Evolutionary conservation across 2,113 vertebrate genomes (phyloP).

Genomic region (Bos javanicus): DNA sequence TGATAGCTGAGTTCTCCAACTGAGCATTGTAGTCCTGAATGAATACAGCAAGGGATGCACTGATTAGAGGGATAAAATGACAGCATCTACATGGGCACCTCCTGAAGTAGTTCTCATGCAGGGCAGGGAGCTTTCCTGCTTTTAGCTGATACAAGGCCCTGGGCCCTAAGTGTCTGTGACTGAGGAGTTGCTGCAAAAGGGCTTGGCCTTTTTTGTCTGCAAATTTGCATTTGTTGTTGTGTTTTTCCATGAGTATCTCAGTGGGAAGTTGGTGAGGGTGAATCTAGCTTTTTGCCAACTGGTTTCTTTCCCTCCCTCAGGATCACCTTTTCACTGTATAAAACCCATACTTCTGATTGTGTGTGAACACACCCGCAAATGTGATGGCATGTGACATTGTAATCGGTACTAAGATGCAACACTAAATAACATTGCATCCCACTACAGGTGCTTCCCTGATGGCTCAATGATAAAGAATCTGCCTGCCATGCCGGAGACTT

Average conservation of each 20-base stretch:
- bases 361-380: too few relatives aligned
- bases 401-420: neutral
- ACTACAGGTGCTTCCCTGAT: neutral
- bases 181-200: neutral
- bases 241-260: neutral
- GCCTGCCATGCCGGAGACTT: rapidly evolving
- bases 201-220: neutral
- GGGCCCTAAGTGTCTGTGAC: neutral
- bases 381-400: neutral
- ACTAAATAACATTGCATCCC: neutral
- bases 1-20: neutral
- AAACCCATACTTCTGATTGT: neutral
- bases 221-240: neutral
- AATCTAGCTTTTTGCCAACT: neutral
- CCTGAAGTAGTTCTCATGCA: neutral
- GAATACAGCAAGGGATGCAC: neutral
- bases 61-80: neutral
- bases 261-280: neutral
- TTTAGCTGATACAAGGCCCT: too few relatives aligned
- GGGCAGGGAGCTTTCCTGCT: rapidly evolving
- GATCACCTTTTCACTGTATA: rapidly evolving
- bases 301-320: neutral
- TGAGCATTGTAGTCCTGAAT: rapidly evolving
- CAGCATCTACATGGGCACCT: neutral
- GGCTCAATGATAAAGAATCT: neutral